Conservation (phyloP, 1,140 invertebrate species). For the Phenacoccus solenopsis region DNA sequence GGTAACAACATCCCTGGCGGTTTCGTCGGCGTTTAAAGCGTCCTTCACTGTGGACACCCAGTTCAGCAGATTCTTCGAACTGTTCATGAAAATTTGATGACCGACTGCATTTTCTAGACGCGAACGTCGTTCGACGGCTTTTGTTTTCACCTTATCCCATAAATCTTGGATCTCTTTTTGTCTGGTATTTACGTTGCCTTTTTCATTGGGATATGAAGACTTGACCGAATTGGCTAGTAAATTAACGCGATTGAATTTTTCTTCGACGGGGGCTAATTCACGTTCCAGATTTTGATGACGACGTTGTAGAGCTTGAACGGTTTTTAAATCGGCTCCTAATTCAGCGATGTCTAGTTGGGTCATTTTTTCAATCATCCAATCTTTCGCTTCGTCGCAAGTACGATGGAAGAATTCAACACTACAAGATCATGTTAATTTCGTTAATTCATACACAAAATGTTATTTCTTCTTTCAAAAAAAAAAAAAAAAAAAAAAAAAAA, state of each 20-base stretch:
- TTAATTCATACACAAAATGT: too few species aligned
- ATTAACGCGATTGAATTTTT: slow-evolving; percentile 72
- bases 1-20: slow-evolving; percentile 74
- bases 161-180: slow-evolving; percentile 74
- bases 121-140: slow-evolving; percentile 63
- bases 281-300: slow-evolving; percentile 79
- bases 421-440: too few species aligned
- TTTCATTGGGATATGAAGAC: slow-evolving; percentile 79
- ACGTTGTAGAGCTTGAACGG: slow-evolving; percentile 77
- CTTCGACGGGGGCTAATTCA: slow-evolving; percentile 77
- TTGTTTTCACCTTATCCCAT: slow-evolving; percentile 74
- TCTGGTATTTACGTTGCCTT: slow-evolving; percentile 65
- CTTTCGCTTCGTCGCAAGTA: slow-evolving; percentile 80
- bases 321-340: slow-evolving; percentile 72
- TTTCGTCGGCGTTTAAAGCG: slow-evolving; percentile 65
- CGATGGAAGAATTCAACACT: slow-evolving; percentile 89
- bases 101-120: slow-evolving; percentile 85
- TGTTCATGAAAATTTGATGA: slow-evolving; percentile 85
- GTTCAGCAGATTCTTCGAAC: slow-evolving; percentile 59
- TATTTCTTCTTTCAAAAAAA: too few species aligned
- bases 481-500: too few species aligned
- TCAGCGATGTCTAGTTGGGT: slow-evolving; percentile 64
- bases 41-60: slow-evolving; percentile 71
- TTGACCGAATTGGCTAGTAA: slow-evolving; percentile 75
- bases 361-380: slow-evolving; percentile 92